Percentiles rank a stretch among this genome's conserved stretches.
phyloP scores from a whole-genome alignment of 2,888 invertebrate species.

The Fragum sueziense region DNA sequence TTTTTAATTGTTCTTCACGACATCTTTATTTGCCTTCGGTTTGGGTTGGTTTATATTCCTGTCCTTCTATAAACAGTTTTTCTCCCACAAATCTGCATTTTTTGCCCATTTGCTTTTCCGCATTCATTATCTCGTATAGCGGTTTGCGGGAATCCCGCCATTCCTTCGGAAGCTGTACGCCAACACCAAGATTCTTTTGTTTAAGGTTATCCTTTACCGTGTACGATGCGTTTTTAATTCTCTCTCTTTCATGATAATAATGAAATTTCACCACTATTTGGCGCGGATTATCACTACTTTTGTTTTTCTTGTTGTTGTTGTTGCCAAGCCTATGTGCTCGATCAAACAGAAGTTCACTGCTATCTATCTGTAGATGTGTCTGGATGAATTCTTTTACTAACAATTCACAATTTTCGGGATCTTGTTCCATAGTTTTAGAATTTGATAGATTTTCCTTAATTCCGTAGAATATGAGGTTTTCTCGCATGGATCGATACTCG shows the following conservation, averaged over 20 bases:
- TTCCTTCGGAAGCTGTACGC: background rate
- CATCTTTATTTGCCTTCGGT: background rate
- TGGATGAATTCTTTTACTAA: background rate
- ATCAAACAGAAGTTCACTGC: too few relatives aligned
- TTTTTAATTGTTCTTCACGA: background rate
- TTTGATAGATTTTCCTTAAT: too few relatives aligned
- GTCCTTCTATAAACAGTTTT: background rate
- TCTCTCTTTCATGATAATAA: background rate
- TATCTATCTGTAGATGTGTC: background rate
- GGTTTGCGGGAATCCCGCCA: background rate
- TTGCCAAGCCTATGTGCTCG: too few relatives aligned
- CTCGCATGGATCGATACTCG: background rate
- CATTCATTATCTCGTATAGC: background rate
- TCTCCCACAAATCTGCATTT: background rate
- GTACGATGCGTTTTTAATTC: too few relatives aligned
- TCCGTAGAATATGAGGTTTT: background rate
- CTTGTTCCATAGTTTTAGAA: background rate
- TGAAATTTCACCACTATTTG: background rate
- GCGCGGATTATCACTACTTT: background rate
- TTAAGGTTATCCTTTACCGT: background rate
- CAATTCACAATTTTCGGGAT: background rate
- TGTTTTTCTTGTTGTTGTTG: background rate
- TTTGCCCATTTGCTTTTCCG: background rate
- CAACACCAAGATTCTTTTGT: background rate
- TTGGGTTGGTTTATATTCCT: background rate